Conservation (phyloP, 2,113 vertebrate species). For the Bubo blakistoni region DNA sequence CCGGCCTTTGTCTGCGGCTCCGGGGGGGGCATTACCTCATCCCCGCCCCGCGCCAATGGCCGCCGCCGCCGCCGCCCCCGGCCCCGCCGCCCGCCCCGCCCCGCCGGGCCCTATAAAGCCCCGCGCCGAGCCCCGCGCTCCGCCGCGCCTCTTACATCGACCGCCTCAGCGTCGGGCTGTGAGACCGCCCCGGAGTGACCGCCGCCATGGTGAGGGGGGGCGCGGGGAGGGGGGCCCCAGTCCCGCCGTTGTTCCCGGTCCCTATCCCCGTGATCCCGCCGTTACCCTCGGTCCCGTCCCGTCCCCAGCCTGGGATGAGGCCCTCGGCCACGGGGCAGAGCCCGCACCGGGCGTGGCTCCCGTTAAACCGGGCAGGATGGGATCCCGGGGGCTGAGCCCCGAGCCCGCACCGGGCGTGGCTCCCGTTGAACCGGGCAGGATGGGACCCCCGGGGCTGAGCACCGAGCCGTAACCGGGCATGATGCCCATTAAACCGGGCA, state of each 20-base stretch:
- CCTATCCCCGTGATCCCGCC: neutral
- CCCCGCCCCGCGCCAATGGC: neutral
- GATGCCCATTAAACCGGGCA: neutral
- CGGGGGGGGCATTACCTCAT: neutral
- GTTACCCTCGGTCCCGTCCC: no score
- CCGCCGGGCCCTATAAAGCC: neutral
- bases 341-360: neutral
- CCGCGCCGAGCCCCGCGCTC: neutral
- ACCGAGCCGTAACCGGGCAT: neutral
- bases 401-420: neutral
- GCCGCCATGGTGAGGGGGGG: slow-evolving; percentile 1
- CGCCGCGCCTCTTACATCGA: slow-evolving; percentile 24
- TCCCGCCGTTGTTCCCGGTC: neutral
- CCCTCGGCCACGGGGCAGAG: neutral
- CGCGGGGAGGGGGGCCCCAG: neutral
- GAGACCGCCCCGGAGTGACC: slow-evolving; percentile 13
- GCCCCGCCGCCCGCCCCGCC: neutral
- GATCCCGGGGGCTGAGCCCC: neutral
- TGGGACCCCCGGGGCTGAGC: no score
- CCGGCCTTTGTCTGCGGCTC: neutral
- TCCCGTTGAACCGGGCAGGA: neutral
- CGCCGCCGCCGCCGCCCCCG: neutral
- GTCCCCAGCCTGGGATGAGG: neutral
- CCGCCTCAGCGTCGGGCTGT: slow-evolving; percentile 38
- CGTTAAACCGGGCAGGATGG: neutral